phyloP scores from a whole-genome alignment of 2,113 vertebrate genomes.

The Lepidiolamprologus cunningtoni region DNA sequence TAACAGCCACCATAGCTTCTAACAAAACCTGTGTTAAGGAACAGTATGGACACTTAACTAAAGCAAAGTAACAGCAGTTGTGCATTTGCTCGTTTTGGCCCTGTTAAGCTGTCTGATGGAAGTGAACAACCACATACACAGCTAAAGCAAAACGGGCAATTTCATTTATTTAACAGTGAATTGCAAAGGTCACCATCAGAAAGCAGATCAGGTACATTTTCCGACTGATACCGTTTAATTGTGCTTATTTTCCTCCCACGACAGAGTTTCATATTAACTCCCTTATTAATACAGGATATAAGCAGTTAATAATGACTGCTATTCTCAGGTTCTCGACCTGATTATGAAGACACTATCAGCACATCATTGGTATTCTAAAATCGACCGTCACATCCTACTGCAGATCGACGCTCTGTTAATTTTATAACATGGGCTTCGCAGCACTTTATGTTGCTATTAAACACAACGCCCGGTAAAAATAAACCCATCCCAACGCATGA shows the following conservation, averaged over 20 bases:
- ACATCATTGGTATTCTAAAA: conserved; percentile 10
- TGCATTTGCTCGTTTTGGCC: not conserved
- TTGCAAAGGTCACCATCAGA: not conserved
- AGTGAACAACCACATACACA: not conserved
- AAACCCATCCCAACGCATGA: not conserved
- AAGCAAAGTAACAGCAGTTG: conserved; percentile 22
- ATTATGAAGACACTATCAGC: conserved; percentile 1
- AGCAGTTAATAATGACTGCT: not conserved
- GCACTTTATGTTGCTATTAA: not conserved
- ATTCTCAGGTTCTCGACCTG: not conserved
- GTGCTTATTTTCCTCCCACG: not conserved
- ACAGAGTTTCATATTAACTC: not conserved
- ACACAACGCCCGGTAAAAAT: not conserved
- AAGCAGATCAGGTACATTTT: not conserved
- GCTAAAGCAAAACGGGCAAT: not conserved
- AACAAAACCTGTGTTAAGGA: not conserved
- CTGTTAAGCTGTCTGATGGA: not conserved
- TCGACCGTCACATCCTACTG: not conserved
- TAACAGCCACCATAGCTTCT: not conserved
- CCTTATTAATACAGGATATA: not conserved
- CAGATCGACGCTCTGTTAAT: conserved; percentile 21
- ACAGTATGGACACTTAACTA: not conserved
- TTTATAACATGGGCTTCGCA: conserved; percentile 33
- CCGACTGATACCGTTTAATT: not conserved
- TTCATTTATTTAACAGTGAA: not conserved